A percentile compares a stretch with the other conserved stretches of the same genome.
phyloP scores from a whole-genome alignment of 2,113 vertebrate species.

The Grantiella picta region DNA sequence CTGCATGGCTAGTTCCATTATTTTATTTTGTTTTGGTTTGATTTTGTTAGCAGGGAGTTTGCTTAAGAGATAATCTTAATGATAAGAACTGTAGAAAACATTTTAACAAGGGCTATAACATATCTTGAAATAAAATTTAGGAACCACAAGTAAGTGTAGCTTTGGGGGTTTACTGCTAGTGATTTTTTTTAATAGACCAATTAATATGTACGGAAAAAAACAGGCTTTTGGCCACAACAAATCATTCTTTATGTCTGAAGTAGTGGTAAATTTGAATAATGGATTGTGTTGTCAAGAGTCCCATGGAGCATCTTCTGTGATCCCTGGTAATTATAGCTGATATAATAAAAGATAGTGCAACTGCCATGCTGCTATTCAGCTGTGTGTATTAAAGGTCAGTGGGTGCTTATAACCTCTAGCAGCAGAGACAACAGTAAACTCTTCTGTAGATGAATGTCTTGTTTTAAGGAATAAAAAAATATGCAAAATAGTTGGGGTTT shows the following conservation, averaged over 20 bases:
- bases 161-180: background rate
- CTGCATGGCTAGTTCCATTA: background rate
- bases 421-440: background rate
- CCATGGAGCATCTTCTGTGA: background rate
- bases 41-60: background rate
- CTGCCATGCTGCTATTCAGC: rapidly evolving
- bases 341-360: background rate
- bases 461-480: background rate
- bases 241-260: background rate
- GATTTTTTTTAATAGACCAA: background rate
- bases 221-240: background rate
- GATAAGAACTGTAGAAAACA: background rate
- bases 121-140: background rate
- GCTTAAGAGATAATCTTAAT: background rate
- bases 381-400: background rate
- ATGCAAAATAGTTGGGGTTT: background rate
- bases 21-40: background rate
- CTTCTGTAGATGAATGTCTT: background rate
- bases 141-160: background rate
- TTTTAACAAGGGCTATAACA: background rate
- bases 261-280: background rate
- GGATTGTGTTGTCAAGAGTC: background rate
- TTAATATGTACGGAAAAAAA: background rate
- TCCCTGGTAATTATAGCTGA: background rate
- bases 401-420: background rate